Conservation (phyloP, 2,888 invertebrate genomes). For the Aspidiotus rigidus region DNA sequence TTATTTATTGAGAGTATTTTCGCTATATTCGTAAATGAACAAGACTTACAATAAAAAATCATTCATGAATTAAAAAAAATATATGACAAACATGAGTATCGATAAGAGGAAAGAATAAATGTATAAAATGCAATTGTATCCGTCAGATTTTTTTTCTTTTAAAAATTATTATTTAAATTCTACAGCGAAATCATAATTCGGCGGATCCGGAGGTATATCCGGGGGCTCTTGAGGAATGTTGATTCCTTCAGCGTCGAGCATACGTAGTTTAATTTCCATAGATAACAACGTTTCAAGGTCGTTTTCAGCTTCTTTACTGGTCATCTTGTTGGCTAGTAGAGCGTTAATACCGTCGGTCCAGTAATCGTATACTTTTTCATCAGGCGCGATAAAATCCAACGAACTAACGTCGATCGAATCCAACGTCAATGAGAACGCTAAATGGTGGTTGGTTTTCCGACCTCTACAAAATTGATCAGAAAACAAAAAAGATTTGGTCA, state of each 20-base stretch:
- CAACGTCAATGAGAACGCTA: conserved; percentile 75
- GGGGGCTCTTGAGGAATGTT: conserved; percentile 90
- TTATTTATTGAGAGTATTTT: no score
- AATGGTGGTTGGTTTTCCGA: conserved; percentile 68
- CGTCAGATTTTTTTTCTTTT: no score
- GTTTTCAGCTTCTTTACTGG: conserved; percentile 73
- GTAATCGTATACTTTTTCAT: conserved; percentile 76
- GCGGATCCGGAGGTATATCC: conserved; percentile 80
- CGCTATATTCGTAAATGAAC: no score
- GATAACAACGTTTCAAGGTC: conserved; percentile 85
- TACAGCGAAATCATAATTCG: conserved; percentile 81
- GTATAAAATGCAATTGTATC: no score
- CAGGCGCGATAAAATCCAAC: conserved; percentile 85
- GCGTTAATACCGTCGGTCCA: conserved; percentile 96
- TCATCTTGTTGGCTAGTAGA: conserved; percentile 65
- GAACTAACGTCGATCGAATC: conserved; percentile 74
- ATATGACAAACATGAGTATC: not conserved
- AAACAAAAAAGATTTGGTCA: not conserved
- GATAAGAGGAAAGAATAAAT: no score
- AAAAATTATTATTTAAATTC: conserved; percentile 51
- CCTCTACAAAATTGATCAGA: conserved; percentile 47
- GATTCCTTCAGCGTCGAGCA: conserved; percentile 89
- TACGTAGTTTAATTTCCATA: conserved; percentile 89
- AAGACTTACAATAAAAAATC: no score
- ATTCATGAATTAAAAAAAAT: conserved; percentile 10